These are phyloP conservation scores for Trypoxylon attenuatum DNA, from an alignment of 2,888 invertebrate genomes.

Conservation along the genomic window DNA sequence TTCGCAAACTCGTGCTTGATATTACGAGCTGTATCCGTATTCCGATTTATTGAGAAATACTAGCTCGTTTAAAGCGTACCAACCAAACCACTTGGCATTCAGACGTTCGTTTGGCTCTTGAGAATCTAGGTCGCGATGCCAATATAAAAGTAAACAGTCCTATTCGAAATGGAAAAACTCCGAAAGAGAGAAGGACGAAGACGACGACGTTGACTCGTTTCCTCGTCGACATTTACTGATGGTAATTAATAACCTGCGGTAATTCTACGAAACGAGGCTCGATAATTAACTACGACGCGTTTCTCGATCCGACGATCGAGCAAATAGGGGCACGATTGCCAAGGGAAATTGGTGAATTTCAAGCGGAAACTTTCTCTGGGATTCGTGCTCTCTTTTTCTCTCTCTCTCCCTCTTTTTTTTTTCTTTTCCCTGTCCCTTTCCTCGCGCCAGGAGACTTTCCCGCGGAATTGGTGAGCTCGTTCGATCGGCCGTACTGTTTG, in stretches of 20 bases:
- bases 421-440: too few relatives aligned
- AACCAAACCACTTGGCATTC: neutral
- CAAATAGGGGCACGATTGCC: neutral
- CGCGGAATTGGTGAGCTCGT: too few relatives aligned
- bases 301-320: too few relatives aligned
- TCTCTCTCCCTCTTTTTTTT: too few relatives aligned
- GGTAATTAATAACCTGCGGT: neutral
- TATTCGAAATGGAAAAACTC: neutral
- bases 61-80: neutral
- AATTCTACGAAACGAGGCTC: too few relatives aligned
- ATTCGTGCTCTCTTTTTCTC: too few relatives aligned
- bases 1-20: neutral
- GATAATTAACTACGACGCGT: neutral
- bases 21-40: neutral
- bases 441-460: too few relatives aligned
- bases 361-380: too few relatives aligned
- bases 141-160: neutral
- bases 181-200: slow-evolving; percentile 11
- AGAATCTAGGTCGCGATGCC: neutral
- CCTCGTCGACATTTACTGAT: neutral
- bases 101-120: neutral
- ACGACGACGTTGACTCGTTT: neutral
- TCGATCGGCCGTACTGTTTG: too few relatives aligned
- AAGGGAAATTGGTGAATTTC: neutral
- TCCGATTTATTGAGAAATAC: neutral